Evolutionary conservation across 2,888 invertebrate genomes (phyloP), one percentile per base, ranked within the genome.

Genomic region (Sipha maydis): DNA sequence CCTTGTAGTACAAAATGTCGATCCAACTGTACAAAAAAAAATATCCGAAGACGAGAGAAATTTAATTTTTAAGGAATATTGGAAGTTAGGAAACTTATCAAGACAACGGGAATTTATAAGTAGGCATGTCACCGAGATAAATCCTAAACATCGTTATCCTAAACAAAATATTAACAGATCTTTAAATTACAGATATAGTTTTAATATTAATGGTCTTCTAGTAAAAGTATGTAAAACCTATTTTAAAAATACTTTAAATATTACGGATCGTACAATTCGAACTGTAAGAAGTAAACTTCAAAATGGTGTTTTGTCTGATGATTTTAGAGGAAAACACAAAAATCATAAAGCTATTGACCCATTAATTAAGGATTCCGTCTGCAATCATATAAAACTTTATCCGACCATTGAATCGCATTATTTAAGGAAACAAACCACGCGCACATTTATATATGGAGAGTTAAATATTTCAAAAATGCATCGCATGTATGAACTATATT

Each of bases 401-500:
- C n/a, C n/a, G n/a, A n/a, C n/a, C n/a, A n/a, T n/a, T n/a, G n/a
- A n/a, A n/a, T n/a, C n/a, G n/a, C n/a, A 79, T 79, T 79, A 56
- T 56, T 11, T 79, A 8, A 79, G 56, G 28, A 56, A 79, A n/a
- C 78, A 78, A n/a, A 78, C 78, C 19, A 54, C 28, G 31, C 14
- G 56, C 11, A 34, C 79, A 28, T 79, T 28, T 34, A 79, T 56
- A n/a, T 79, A 54, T 31, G 79, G 79, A 54, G 28, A 56, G 25
- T 79, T 79, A 79, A 79, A 79, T 56, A 28, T 79, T 19, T 17
- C 61, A 80, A 80, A 80, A 80, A 80, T 80, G 80, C 17, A 61
- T 38, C 31, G 67, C 17, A 67, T 80, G 61, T 80, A 80, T 67
- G 61, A 31, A 54, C 19, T 61, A 67, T 80, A 61, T 61, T 80